phyloP scores from a whole-genome alignment of 1,140 invertebrate species.

The Polypedilum pembai region DNA sequence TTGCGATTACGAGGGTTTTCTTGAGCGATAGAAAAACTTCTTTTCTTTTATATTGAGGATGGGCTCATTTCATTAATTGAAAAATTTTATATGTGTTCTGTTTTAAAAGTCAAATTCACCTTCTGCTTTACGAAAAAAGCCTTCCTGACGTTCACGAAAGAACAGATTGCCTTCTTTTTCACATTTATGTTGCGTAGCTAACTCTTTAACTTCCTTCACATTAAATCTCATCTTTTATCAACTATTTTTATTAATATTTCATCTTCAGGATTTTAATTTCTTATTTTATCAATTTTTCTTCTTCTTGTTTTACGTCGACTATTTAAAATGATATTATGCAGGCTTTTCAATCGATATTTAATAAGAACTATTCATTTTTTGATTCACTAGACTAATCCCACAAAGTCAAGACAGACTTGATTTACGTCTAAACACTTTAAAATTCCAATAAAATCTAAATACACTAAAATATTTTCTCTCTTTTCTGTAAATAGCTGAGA shows the following conservation, averaged over 20 bases:
- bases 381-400: not conserved
- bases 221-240: conserved; percentile 75
- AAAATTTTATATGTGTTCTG: conserved; percentile 23
- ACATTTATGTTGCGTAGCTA: conserved; percentile 83
- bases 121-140: conserved; percentile 83
- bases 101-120: conserved; percentile 52
- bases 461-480: too few species aligned
- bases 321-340: not conserved
- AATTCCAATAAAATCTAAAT: too few species aligned
- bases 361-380: not conserved
- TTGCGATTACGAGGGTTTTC: not conserved
- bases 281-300: not conserved
- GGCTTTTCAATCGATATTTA: not conserved
- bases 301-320: not conserved
- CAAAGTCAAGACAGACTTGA: too few species aligned
- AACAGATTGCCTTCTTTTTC: conserved; percentile 86
- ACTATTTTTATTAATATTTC: conserved; percentile 3
- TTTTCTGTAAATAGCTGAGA: too few species aligned
- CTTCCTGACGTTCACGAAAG: conserved; percentile 79
- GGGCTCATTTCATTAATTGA: not conserved
- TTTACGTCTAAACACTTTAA: too few species aligned
- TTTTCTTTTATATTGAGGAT: conserved; percentile 22
- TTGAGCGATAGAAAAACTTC: not conserved
- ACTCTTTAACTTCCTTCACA: conserved; percentile 72
- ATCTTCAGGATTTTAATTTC: not conserved